A percentile compares a stretch with the other conserved stretches of the same genome.
These are phyloP conservation scores for Drosophila ananassae DNA, from an alignment of 1,140 invertebrate genomes.

Conservation along the genomic window DNA sequence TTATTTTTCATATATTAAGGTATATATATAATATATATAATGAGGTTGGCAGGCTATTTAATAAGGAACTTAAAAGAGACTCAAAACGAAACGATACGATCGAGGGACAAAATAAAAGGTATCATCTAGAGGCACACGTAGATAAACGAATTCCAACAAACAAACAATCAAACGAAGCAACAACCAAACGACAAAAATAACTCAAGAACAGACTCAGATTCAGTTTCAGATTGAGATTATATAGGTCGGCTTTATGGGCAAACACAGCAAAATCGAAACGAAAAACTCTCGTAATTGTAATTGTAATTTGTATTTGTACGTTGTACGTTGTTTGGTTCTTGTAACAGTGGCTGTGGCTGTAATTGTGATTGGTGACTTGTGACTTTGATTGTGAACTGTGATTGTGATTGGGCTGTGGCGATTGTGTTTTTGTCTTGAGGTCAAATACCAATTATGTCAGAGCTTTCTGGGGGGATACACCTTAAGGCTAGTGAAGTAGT, in stretches of 20 bases:
- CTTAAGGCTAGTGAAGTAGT: conserved; percentile 6
- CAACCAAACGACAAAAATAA: conserved; percentile 73
- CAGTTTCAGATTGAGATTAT: conserved; percentile 1
- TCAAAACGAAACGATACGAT: conserved; percentile 49
- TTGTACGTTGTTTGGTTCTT: neutral
- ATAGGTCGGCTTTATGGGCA: conserved; percentile 26
- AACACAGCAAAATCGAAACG: conserved; percentile 52
- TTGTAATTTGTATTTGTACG: conserved; percentile 20
- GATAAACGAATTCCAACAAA: conserved; percentile 58
- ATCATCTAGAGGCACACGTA: conserved; percentile 67
- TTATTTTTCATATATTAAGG: conserved; percentile 10
- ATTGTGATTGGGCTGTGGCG: conserved; percentile 9
- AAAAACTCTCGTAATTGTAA: conserved; percentile 45
- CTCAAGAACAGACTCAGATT: conserved; percentile 55
- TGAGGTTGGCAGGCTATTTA: conserved; percentile 40
- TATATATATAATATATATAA: conserved; percentile 28
- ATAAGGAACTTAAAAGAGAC: conserved; percentile 53
- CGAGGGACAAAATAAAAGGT: conserved; percentile 24
- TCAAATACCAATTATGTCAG: conserved; percentile 81
- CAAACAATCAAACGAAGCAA: conserved; percentile 73
- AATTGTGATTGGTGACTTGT: conserved; percentile 6
- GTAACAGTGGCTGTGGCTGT: conserved; percentile 43
- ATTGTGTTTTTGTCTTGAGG: conserved; percentile 32
- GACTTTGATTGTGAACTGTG: conserved; percentile 27
- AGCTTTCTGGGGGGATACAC: conserved; percentile 45